Evolutionary conservation across 2,888 invertebrate genomes (phyloP), one percentile per base, ranked within the genome.

Genomic region (Scaptomyza parva): DNA sequence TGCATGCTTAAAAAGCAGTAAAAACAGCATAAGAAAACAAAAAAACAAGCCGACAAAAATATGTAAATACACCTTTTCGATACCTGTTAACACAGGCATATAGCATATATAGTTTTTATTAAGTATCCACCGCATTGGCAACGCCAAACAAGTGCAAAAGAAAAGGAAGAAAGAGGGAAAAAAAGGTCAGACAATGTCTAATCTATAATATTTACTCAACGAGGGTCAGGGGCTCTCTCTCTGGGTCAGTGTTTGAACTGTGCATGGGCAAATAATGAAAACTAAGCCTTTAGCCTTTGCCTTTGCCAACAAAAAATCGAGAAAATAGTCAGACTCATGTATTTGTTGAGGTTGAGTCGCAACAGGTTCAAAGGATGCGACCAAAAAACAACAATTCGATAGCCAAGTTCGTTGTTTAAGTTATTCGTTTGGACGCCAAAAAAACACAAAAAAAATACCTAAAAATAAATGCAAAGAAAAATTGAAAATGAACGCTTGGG

Each of bases 281-380:
- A 70, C 67, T 70, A 70, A 70, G 70, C 70, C 73, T 73, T 73
- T 73, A 51, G 68, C 75, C 66, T 73, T 72, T 63, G 67, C 39
- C 40, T 14, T 59, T 18, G 44, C 45, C 7, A 35, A 11, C 3
- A 5, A 4, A n/a, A 26, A 44, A 8, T 9, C n/a, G 33, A 12
- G 33, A 60, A 81, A 76, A 81, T 66, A 60, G 52, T 50, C 52
- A 59, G 67, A 67, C 70, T 76, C 72, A 60, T 62, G 59, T 83
- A 78, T 86, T 84, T 85, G 83, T 86, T 83, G 83, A 83, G 83
- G 86, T 83, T 79, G 64, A 17, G 76, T 70, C 48, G 75, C 77
- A 78, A 82, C 78, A 86, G 78, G 85, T 88, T 89, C 88, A 89
- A 87, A 88, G 88, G 86, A 83, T 86, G 81, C 77, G 78, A 54